Percentiles rank a stretch among this genome's conserved stretches.
phyloP scores from a whole-genome alignment of 2,797 vertebrate species.

The Heterohyrax brucei region DNA sequence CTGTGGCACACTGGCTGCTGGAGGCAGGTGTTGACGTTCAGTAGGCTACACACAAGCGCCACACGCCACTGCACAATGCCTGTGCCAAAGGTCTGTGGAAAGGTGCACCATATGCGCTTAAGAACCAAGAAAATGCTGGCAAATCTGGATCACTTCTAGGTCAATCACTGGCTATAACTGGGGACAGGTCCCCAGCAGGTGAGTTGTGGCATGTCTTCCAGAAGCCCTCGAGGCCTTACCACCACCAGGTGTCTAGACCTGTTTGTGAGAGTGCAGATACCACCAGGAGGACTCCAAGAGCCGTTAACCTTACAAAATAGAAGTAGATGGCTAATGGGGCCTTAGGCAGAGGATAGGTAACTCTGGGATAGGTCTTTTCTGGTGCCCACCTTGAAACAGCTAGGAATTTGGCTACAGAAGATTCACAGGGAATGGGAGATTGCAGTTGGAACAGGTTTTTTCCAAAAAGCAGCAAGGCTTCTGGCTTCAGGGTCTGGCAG shows the following conservation, averaged over 20 bases:
- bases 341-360: not conserved
- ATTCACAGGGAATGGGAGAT: not conserved
- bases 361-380: not conserved
- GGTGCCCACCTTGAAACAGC: not conserved
- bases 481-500: not conserved
- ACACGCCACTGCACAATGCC: conserved; percentile 96
- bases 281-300: not conserved
- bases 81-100: conserved; percentile 90
- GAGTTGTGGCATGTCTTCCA: not conserved
- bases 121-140: conserved; percentile 23
- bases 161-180: not conserved
- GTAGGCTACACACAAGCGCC: conserved; percentile 94
- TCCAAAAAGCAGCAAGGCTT: not conserved
- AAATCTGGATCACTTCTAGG: not conserved
- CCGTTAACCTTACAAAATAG: not conserved
- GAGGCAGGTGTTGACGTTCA: conserved; percentile 91
- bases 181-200: not conserved
- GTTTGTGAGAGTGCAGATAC: not conserved
- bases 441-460: not conserved
- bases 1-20: conserved; percentile 91
- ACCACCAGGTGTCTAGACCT: not conserved
- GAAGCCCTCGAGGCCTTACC: not conserved
- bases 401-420: not conserved
- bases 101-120: not conserved
- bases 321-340: not conserved